Evolutionary conservation across 2,888 invertebrate species (phyloP), one percentile per base, ranked within the genome.

Genomic region (Choreutis nemorana): DNA sequence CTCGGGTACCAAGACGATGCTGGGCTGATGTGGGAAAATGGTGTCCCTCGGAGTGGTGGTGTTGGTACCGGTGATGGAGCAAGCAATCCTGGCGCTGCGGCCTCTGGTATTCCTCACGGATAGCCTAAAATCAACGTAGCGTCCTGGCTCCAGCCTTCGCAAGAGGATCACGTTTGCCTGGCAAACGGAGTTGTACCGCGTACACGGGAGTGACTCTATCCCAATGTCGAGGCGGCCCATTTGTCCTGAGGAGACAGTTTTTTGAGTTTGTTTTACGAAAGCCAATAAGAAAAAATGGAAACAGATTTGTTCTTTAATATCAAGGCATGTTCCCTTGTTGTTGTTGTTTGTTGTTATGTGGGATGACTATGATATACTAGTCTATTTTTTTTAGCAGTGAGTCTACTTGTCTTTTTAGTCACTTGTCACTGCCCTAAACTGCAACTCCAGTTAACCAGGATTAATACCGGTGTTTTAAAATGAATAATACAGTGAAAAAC

Each of bases 141-240:
- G 84, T n/a, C 90, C 91, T 0, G 88, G 84, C 60, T 90, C 89
- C 46, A 94, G 71, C 37, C 87, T 81, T 46, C 87, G 83, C 41
- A 87, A 84, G 39, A 94, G 78, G 40, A 91, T 83, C 44, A 94
- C 87, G 66, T 94, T 93, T 32, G 93, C 93, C 65, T 93, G 91
- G 68, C 94, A 94, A 48, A 91, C 87, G 29, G 91, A 91, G 77
- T 93, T 91, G 73, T 91, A 90, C 42, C 88, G 83, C 33, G 89
- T 89, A 77, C 94, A 94, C 26, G 92, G 91, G 33, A 94, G 82
- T 43, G 88, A 86, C 57, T 91, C 90, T 39, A 93, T 82, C 44
- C 87, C 84, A 40, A 93, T 86, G 51, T 90, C 86, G 33, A 90
- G 85, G 37, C 87, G 86, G 44, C 90, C 86, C 51, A 87, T 85